Evolutionary conservation across 2,888 invertebrate species (phyloP), one percentile per base, ranked within the genome.

Genomic region (Priocnemis perturbator): DNA sequence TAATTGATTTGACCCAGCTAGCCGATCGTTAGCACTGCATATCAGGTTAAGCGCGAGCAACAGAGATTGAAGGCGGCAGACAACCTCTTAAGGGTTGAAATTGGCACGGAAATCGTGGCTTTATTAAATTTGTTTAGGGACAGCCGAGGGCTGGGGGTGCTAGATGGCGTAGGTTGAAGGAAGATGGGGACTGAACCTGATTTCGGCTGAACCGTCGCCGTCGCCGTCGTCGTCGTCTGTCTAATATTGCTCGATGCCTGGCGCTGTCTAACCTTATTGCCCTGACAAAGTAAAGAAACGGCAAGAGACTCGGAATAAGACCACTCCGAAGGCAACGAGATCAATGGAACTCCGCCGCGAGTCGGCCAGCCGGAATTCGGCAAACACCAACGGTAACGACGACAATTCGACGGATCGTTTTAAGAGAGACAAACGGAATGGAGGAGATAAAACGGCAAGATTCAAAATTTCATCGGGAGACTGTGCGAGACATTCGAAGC

Each of bases 71-170:
- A 71, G 73, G 67, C 69, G 73, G 70, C 72, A 59, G 69, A 73
- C 78, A 73, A 77, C 74, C 75, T 79, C 74, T 83, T 76, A 77
- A 78, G 77, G 77, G 69, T 76, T 73, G 76, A 83, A 81, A 83
- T 84, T 84, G 83, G 78, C 85, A 81, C 85, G 86, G 85, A 87
- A 87, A 87, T 86, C 85, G 84, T 83, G 81, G 83, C 84, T 84
- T 88, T 88, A 88, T 88, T 88, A 88, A 87, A 88, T 88, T 87
- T 87, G 87, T 88, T 87, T 87, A 86, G 85, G 83, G 73, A 50
- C 47, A 21, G 59, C 21, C 45, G 48, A 26, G 26, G 59, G 63
- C 7, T 53, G 55, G 58, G 44, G 26, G 59, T 21, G 60, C 37
- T 37, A 37, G 37, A 37, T 37, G 37, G 64, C 26, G n/a, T 53